Evolutionary conservation across 2,888 invertebrate genomes (phyloP), one percentile per base, ranked within the genome.

Genomic region (Melanotus villosus): DNA sequence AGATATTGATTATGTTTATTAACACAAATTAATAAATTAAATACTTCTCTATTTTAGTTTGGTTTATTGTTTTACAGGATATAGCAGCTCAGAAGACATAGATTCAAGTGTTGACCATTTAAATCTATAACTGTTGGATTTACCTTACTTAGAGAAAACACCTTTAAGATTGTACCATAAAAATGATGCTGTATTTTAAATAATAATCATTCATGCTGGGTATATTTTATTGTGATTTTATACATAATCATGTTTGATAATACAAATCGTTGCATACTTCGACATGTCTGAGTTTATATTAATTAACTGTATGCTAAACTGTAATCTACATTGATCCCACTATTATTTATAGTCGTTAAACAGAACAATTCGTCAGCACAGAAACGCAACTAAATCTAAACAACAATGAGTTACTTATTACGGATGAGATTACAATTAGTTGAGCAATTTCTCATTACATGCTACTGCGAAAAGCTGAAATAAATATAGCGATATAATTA

Each of bases 281-380:
- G 57, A 64, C 68, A 68, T 52, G 38, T 45, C 58, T 41, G 19
- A 14, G 52, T 60, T 19, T 59, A 23, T 65, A 19, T 23, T 56
- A 65, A 41, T 41, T 62, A 47, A 43, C 41, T 43, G 43, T 64
- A 59, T 36, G 45, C 50, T 59, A 34, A 68, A 54, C 57, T 50
- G 59, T 73, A 70, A 58, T 65, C 67, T 69, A 69, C 69, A 70
- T 73, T 73, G 73, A 73, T 73, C 73, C 73, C 73, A 69, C 73
- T 73, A 73, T 70, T 68, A 60, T 57, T 73, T 69, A 41, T 41
- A 41, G 16, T 41, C 14, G 41, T 41, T 12, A 19, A 52, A 52
- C 32, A 4, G 10, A 52, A 32, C 30, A 52, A 65, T 19, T 21
- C 19, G 67, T 58, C 59, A 68, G 63, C 60, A 67, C 65, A 71